Base-by-base conservation (phyloP, 2,797 vertebrate species). In the Psittacula echo region DNA sequence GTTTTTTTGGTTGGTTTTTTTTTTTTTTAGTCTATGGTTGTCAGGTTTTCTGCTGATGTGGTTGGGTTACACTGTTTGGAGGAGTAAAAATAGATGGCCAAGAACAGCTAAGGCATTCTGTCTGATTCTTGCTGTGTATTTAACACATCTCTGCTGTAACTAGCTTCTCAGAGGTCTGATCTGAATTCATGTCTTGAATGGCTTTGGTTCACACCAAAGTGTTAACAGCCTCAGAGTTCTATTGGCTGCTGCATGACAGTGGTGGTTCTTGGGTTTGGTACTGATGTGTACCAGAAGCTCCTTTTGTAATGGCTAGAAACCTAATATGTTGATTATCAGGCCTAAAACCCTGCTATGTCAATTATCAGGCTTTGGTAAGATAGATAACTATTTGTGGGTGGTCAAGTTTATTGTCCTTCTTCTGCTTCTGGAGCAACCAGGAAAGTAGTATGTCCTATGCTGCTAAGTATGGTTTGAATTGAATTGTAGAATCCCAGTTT, bases 51-150 rank as follows among this genome's bases (percentile, higher is more conserved):
- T 34, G 32, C 22, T 24, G 8, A 16, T 14, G 9, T 45, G n/a
- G 19, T 29, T 29, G 10, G 22, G 7, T 47, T 42, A 19, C 13
- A 10, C 58, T 39, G 30, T 24, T 47, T 9, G 67, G 76, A 71
- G 58, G 27, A 20, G 29, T 23, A 1, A 37, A 61, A 58, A 9
- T 0, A 22, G 39, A n/a, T 42, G 8, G 34, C 50, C 27, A n/a
- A 5, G 48, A 73, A 34, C 9, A 76, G 51, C 37, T 15, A n/a
- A 37, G 53, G 2, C 24, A 0, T 4, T 54, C 0, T 1, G 30
- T 24, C 4, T 48, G 1, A 1, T 26, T 41, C 22, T 64, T 62
- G 24, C 1, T 3, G 18, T 44, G 20, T 58, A 21, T 27, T 21
- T 50, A 1, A 32, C 26, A 6, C 7, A 9, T 19, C 67, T 11